phyloP scores from a whole-genome alignment of 2,888 invertebrate genomes.

The Chrysina gloriosa region DNA sequence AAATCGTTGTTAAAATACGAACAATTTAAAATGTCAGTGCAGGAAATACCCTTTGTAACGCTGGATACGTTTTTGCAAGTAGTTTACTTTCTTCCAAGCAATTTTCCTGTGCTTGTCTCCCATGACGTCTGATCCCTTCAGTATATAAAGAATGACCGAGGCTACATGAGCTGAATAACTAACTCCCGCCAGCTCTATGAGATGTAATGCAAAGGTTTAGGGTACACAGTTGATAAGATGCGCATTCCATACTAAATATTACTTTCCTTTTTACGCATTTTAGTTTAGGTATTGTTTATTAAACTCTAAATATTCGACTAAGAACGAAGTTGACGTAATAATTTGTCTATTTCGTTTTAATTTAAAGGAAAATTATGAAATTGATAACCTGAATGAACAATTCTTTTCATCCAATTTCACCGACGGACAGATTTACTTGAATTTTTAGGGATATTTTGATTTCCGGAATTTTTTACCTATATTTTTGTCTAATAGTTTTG shows the following conservation, averaged over 20 bases:
- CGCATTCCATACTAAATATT: slow-evolving; percentile 23
- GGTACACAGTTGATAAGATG: slow-evolving; percentile 56
- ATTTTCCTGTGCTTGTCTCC: slow-evolving; percentile 56
- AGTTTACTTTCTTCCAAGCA: slow-evolving; percentile 61
- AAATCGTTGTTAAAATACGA: slow-evolving; percentile 36
- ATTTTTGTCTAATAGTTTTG: no score
- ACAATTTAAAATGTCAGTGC: slow-evolving; percentile 43
- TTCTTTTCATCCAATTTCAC: no score
- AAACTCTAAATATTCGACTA: no score
- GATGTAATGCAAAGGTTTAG: slow-evolving; percentile 51
- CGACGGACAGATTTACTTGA: no score
- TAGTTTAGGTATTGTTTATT: no score
- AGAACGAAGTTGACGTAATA: no score
- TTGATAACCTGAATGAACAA: no score
- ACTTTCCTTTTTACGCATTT: neutral
- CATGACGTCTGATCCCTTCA: slow-evolving; percentile 62
- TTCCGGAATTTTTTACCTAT: no score
- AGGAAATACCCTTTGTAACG: slow-evolving; percentile 46
- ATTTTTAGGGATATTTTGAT: no score
- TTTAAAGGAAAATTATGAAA: no score
- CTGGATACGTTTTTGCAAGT: slow-evolving; percentile 55
- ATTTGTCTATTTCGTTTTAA: no score
- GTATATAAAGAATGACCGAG: slow-evolving; percentile 65
- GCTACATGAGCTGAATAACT: slow-evolving; percentile 64
- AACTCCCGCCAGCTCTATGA: slow-evolving; percentile 54